A percentile compares a stretch with the other conserved stretches of the same genome.
These are phyloP conservation scores for Aepyceros melampus DNA, from an alignment of 2,113 vertebrate species.

Conservation along the genomic window DNA sequence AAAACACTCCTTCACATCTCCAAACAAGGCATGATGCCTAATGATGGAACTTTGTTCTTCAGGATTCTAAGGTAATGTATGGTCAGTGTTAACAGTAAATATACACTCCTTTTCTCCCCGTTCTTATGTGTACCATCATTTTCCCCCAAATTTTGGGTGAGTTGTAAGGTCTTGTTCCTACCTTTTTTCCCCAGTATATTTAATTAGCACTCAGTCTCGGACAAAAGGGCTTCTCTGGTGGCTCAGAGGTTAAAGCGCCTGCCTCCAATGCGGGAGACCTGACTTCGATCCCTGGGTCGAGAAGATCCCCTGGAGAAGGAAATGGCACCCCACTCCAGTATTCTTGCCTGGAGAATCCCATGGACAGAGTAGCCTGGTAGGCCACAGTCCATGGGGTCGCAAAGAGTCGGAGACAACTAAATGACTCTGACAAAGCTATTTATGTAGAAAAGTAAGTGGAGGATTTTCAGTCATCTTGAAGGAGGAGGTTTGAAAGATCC, in stretches of 20 bases:
- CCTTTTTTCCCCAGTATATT: neutral
- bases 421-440: neutral
- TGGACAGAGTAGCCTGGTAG: neutral
- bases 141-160: accelerated
- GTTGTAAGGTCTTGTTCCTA: neutral
- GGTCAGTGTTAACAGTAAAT: neutral
- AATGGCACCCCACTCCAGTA: no score
- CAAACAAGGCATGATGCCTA: neutral
- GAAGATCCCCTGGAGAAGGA: no score
- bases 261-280: no score
- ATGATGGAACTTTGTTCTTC: neutral
- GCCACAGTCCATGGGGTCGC: no score
- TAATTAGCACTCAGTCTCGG: neutral
- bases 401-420: neutral
- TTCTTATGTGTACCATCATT: neutral
- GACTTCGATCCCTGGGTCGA: accelerated
- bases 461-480: neutral
- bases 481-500: neutral
- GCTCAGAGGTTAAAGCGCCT: no score
- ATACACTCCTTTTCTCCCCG: neutral
- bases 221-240: no score
- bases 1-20: neutral
- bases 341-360: no score
- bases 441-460: neutral
- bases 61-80: neutral